These are phyloP conservation scores for Saxicola maurus DNA, from an alignment of 2,797 vertebrate species.

Conservation along the genomic window DNA sequence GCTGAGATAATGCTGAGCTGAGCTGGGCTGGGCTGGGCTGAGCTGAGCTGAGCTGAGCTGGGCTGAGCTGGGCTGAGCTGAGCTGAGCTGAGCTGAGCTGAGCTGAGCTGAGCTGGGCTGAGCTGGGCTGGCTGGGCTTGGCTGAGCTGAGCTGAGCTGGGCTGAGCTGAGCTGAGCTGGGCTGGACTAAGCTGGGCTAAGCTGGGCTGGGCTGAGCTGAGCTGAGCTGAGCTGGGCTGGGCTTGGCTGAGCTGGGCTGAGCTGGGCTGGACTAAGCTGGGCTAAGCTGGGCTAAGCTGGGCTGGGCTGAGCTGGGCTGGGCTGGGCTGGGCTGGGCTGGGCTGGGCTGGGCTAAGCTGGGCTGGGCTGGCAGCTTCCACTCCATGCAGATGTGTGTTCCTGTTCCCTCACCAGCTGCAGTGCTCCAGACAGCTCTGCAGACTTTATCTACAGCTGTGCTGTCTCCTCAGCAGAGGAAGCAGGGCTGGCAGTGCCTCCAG, in stretches of 20 bases:
- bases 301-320: background rate
- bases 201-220: background rate
- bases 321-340: background rate
- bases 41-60: background rate
- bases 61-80: background rate
- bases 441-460: background rate
- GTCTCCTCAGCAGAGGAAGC: background rate
- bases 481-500: background rate
- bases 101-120: background rate
- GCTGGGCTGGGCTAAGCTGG: background rate
- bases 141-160: background rate
- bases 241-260: background rate
- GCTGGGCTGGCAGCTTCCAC: background rate
- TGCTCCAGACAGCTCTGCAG: background rate
- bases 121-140: background rate
- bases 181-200: background rate
- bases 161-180: background rate
- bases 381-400: background rate
- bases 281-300: background rate
- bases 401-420: background rate
- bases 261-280: rapidly evolving
- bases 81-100: background rate
- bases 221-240: background rate
- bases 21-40: rapidly evolving
- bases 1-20: background rate